phyloP scores from a whole-genome alignment of 2,113 vertebrate species.

The Forbesichthys agassizii region DNA sequence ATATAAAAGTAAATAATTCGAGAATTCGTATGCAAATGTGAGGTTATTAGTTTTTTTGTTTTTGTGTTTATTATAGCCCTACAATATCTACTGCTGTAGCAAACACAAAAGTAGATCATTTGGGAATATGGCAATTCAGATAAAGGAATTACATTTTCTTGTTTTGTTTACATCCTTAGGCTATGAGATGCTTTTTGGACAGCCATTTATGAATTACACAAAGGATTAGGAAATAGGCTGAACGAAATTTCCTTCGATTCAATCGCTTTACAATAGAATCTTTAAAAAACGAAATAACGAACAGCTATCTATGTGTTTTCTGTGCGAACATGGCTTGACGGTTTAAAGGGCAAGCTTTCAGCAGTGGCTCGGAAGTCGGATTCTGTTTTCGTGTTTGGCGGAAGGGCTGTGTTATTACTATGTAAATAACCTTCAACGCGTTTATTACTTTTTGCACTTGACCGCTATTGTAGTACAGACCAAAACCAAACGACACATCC shows the following conservation, averaged over 20 bases:
- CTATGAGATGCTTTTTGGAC: too few relatives aligned
- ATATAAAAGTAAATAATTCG: too few relatives aligned
- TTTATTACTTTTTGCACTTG: slow-evolving; percentile 60
- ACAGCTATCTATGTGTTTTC: slow-evolving; percentile 21
- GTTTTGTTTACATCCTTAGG: too few relatives aligned
- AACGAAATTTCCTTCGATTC: too few relatives aligned
- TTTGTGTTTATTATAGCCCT: too few relatives aligned
- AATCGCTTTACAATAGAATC: background rate
- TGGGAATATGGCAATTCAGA: too few relatives aligned
- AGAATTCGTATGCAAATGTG: too few relatives aligned
- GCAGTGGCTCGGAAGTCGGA: slow-evolving; percentile 54
- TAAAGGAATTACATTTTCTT: too few relatives aligned
- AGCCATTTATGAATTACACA: too few relatives aligned
- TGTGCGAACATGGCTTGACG: slow-evolving; percentile 16
- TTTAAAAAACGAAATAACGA: background rate
- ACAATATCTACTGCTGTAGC: too few relatives aligned
- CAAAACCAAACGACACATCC: background rate
- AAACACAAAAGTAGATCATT: too few relatives aligned
- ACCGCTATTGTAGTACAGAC: slow-evolving; percentile 38
- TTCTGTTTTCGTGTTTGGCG: slow-evolving; percentile 64
- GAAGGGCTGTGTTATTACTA: slow-evolving; percentile 63
- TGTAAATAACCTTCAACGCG: slow-evolving; percentile 50
- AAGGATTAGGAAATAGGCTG: background rate
- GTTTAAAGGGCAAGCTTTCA: slow-evolving; percentile 66
- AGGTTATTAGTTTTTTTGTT: too few relatives aligned